Percentiles rank a stretch among this genome's conserved stretches.
Evolutionary conservation across 2,797 vertebrate genomes (phyloP).

Genomic region (Siniperca scherzeri): DNA sequence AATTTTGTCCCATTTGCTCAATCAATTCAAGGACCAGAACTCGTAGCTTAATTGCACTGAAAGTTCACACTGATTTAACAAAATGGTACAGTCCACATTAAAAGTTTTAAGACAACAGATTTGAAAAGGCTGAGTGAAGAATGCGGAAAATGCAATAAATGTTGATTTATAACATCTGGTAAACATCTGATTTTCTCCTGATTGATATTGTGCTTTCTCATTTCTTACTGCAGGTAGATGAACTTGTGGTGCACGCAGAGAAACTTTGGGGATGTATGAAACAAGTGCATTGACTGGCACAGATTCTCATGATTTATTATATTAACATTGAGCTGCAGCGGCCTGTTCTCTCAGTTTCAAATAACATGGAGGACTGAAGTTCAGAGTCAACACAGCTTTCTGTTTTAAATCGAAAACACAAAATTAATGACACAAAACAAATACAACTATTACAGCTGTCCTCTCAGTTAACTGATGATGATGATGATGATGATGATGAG

Average conservation of each 20-base stretch:
- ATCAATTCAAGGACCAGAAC: conserved; percentile 15
- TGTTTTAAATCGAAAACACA: background rate
- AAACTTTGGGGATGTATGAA: conserved; percentile 2
- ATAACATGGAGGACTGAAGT: background rate
- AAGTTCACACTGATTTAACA: conserved; percentile 31
- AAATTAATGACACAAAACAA: conserved; percentile 6
- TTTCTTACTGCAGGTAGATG: conserved; percentile 15
- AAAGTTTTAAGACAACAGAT: conserved; percentile 27
- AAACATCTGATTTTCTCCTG: conserved; percentile 44
- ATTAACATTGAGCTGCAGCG: conserved; percentile 18
- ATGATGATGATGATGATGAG: background rate
- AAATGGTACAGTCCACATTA: background rate
- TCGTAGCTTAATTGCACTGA: conserved; percentile 38
- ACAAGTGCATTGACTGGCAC: conserved; percentile 28
- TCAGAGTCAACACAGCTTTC: conserved; percentile 19
- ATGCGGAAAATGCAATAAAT: background rate
- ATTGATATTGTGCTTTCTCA: conserved; percentile 61
- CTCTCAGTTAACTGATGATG: background rate
- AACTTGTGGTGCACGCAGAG: background rate
- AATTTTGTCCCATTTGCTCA: conserved; percentile 4
- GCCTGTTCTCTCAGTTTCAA: conserved; percentile 1
- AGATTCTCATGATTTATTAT: conserved; percentile 15
- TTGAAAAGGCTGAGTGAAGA: conserved; percentile 21
- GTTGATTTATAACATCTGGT: conserved; percentile 20
- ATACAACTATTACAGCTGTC: background rate